Percentiles rank a stretch among this genome's conserved stretches.
These are phyloP conservation scores for Branchellion lobata DNA, from an alignment of 2,888 invertebrate genomes.

Conservation along the genomic window DNA sequence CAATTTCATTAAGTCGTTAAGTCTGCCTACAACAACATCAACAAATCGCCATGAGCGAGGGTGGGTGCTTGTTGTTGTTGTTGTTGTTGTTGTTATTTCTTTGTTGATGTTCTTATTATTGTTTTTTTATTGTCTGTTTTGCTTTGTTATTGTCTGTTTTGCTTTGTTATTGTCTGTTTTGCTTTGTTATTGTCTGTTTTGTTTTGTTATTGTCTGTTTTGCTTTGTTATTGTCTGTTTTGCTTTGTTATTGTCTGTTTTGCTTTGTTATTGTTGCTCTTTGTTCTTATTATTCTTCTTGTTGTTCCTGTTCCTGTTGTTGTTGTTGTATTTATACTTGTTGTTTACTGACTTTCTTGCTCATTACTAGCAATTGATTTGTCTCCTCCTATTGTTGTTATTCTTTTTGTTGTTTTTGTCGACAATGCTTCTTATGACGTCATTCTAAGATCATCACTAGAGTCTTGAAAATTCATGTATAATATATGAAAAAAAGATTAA, in stretches of 20 bases:
- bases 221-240: neutral
- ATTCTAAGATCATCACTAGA: too few relatives aligned
- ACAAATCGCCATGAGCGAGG: neutral
- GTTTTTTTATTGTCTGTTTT: neutral
- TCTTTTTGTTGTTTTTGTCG: too few relatives aligned
- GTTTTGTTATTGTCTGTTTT: neutral
- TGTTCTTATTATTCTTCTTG: neutral
- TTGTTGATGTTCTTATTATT: too few relatives aligned
- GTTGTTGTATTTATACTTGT: constrained; percentile 11
- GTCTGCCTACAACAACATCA: too few relatives aligned
- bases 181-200: constrained; percentile 19
- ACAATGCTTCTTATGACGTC: too few relatives aligned
- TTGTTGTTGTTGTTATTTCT: too few relatives aligned
- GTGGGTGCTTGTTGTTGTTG: neutral
- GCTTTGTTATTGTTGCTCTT: neutral
- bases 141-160: neutral
- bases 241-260: neutral
- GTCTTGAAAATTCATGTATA: too few relatives aligned
- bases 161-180: neutral
- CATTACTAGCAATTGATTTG: too few relatives aligned
- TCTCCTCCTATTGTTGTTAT: too few relatives aligned
- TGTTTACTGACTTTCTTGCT: neutral
- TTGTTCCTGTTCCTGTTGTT: constrained; percentile 23
- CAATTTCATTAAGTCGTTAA: constrained; percentile 48
- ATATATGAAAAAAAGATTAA: too few relatives aligned